Evolutionary conservation across 2,888 invertebrate genomes (phyloP).

Genomic region (Panopea generosa): DNA sequence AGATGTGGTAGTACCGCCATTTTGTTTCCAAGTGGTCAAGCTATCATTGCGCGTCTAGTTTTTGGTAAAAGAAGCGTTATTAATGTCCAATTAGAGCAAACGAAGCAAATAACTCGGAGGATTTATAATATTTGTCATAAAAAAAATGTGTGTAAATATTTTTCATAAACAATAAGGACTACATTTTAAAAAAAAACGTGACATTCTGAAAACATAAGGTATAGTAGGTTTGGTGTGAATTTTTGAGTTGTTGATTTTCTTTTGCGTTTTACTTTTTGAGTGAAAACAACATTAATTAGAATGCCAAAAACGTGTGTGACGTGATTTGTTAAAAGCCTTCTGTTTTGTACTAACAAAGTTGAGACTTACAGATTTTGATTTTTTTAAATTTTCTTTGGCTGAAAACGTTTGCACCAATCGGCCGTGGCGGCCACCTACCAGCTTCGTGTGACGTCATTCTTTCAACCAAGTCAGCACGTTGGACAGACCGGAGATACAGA

Average conservation of each 20-base stretch:
- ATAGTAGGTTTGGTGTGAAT: slow-evolving; percentile 37
- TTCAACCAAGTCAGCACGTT: no score
- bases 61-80: no score
- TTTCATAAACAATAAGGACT: background rate
- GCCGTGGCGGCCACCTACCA: no score
- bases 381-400: background rate
- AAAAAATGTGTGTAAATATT: background rate
- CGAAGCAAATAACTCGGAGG: no score
- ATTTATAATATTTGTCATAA: background rate
- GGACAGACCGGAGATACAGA: no score
- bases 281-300: slow-evolving; percentile 11
- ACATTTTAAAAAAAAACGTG: background rate
- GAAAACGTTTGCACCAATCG: no score
- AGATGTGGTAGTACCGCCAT: background rate
- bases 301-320: slow-evolving; percentile 5
- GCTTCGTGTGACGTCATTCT: no score
- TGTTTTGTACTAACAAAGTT: background rate
- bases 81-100: no score
- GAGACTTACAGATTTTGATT: background rate
- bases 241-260: slow-evolving; percentile 25
- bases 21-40: background rate
- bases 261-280: slow-evolving; percentile 28
- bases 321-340: slow-evolving; percentile 2
- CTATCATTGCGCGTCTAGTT: no score
- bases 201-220: slow-evolving; percentile 14